Base-by-base conservation (phyloP, 2,797 vertebrate genomes). In the Aythya fuligula region DNA sequence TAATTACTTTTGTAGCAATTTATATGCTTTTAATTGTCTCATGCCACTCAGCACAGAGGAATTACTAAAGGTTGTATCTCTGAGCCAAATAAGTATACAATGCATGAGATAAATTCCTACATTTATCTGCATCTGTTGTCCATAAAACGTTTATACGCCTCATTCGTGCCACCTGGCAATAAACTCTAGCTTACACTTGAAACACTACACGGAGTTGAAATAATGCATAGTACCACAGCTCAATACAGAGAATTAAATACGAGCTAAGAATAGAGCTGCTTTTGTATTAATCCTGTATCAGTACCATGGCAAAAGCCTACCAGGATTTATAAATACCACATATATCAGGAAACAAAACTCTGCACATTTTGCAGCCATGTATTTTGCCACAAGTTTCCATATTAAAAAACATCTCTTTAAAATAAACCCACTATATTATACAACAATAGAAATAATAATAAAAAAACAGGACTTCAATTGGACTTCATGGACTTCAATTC, bases 51-150 rank as follows among this genome's bases (percentile, higher is more conserved):
- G 86, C 53, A 81, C 2, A 89, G 34, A 94, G 62, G 45, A 97
- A 95, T 93, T 94, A 86, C 16, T 90, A 87, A 75, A 54, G 62
- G 85, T 71, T 81, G n/a, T 74, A 78, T 82, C 80, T 95, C 90
- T 89, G 54, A 85, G 67, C 66, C 82, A 97, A 96, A 93, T 71
- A 89, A 82, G 39, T 84, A 87, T 65, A 92, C 25, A 9, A 4
- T 78, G 79, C 91, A 92, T 62, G 51, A 78, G 76, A 97, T 83
- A 95, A 96, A 97, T 90, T 77, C 77, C 76, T 95, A 60, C 58
- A 95, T 96, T 97, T 95, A 94, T 96, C 97, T 96, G 94, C 97
- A 98, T 97, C 97, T 98, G 97, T 97, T 97, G 95, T 89, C 91
- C 96, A 97, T 97, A 97, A 98, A 97, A 96, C 92, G 94, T 97